Evolutionary conservation across 2,888 invertebrate species (phyloP).

Genomic region (Subacronicta megacephala): DNA sequence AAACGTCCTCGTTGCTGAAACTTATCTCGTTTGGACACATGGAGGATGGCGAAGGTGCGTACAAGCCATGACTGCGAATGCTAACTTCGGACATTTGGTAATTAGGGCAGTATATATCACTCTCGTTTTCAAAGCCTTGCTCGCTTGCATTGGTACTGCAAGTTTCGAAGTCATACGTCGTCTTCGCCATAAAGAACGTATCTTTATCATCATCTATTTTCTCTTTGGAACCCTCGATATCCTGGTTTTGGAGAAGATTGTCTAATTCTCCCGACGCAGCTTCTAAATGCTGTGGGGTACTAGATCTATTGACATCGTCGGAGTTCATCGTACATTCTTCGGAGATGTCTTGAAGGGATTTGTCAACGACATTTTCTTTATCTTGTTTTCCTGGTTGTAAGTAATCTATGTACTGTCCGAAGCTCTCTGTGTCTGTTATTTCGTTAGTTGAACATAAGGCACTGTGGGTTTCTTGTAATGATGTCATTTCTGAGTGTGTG

Average conservation of each 20-base stretch:
- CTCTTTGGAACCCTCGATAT: conserved; percentile 72
- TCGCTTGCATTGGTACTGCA: conserved; percentile 85
- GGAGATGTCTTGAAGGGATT: conserved; percentile 84
- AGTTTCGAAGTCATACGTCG: conserved; percentile 83
- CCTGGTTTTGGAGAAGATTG: conserved; percentile 72
- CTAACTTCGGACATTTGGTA: conserved; percentile 92
- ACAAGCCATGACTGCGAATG: conserved; percentile 91
- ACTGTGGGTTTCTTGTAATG: conserved; percentile 85
- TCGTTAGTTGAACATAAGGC: conserved; percentile 86
- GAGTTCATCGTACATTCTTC: conserved; percentile 86
- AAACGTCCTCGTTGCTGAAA: conserved; percentile 86
- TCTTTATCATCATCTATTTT: conserved; percentile 80
- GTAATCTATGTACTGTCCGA: conserved; percentile 86
- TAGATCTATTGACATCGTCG: conserved; percentile 77
- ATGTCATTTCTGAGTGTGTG: conserved; percentile 85
- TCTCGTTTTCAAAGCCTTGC: conserved; percentile 89
- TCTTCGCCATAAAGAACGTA: conserved; percentile 81
- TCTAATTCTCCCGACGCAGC: conserved; percentile 71
- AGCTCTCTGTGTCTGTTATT: conserved; percentile 87
- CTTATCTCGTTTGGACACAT: conserved; percentile 87
- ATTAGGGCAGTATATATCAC: conserved; percentile 90
- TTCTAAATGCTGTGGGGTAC: conserved; percentile 73
- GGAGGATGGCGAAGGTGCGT: conserved; percentile 90
- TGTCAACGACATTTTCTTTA: conserved; percentile 75
- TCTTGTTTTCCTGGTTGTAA: conserved; percentile 80